Percentiles rank a stretch among this genome's conserved stretches.
Evolutionary conservation across 2,113 vertebrate genomes (phyloP).

Genomic region (Burhinus bistriatus): DNA sequence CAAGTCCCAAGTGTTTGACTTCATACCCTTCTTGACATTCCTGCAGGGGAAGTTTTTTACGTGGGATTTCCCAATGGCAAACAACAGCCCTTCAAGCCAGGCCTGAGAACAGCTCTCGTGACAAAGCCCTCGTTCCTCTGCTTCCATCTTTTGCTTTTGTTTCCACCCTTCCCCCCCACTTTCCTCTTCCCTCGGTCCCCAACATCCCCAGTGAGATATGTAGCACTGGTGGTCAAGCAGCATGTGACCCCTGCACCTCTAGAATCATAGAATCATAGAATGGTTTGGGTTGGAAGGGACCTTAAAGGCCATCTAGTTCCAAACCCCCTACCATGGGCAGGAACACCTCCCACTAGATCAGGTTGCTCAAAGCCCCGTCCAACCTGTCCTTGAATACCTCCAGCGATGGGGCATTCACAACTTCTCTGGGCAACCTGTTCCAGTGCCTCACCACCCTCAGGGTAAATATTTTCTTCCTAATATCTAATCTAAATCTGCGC

Average conservation of each 20-base stretch:
- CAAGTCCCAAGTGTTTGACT: not conserved
- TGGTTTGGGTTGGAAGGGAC: not conserved
- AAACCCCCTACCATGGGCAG: not conserved
- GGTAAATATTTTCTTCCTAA: not conserved
- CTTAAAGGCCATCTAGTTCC: not conserved
- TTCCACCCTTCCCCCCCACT: rapidly evolving
- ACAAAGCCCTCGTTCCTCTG: not conserved
- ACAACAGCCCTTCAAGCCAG: not conserved
- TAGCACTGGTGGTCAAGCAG: not conserved
- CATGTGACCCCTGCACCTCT: not conserved
- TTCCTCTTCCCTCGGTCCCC: not conserved
- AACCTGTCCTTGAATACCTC: not conserved
- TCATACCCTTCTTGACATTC: not conserved
- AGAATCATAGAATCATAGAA: not conserved
- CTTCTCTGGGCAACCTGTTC: not conserved
- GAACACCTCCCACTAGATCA: not conserved
- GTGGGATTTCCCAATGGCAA: not conserved
- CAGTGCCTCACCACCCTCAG: not conserved
- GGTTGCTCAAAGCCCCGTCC: not conserved
- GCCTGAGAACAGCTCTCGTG: not conserved
- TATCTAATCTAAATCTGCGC: not conserved
- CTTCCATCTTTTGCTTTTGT: not conserved
- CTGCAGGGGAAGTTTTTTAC: not conserved
- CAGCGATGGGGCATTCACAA: not conserved
- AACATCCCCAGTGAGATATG: not conserved